A percentile compares a stretch with the other conserved stretches of the same genome.
phyloP scores from a whole-genome alignment of 2,797 vertebrate species.

The Echeneis naucrates region DNA sequence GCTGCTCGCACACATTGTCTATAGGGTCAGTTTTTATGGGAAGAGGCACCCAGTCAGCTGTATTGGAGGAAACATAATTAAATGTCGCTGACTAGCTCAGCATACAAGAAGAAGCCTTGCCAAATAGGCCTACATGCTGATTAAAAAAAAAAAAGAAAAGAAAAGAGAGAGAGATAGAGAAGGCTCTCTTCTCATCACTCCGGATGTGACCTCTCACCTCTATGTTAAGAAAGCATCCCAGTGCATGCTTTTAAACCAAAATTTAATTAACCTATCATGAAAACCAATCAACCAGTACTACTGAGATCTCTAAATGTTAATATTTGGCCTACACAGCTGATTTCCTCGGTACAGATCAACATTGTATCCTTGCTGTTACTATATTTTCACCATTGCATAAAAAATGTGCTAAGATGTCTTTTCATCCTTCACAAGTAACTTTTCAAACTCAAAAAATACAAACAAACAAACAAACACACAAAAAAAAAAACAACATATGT shows the following conservation, averaged over 20 bases:
- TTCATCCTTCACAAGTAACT: slow-evolving; percentile 77
- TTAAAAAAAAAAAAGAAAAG: no score
- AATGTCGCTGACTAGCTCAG: background rate
- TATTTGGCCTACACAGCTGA: background rate
- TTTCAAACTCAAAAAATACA: slow-evolving; percentile 65
- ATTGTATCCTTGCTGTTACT: no score
- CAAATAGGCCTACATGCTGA: no score
- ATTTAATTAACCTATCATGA: background rate
- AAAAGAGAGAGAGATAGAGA: background rate
- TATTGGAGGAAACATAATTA: background rate
- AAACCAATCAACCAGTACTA: background rate
- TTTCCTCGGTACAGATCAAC: no score
- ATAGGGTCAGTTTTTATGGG: background rate
- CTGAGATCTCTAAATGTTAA: background rate
- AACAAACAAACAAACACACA: slow-evolving; percentile 53
- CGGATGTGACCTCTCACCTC: background rate
- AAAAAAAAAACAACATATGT: slow-evolving; percentile 51
- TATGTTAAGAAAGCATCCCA: background rate
- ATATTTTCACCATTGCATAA: slow-evolving; percentile 25
- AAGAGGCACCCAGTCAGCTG: background rate
- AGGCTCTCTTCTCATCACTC: background rate
- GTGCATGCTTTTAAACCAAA: background rate
- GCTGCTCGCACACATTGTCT: background rate
- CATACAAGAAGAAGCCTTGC: background rate
- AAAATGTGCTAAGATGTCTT: slow-evolving; percentile 20